A percentile compares a stretch with the other conserved stretches of the same genome.
Evolutionary conservation across 1,140 invertebrate genomes (phyloP).

Genomic region (Chrysomallon squamiferum): DNA sequence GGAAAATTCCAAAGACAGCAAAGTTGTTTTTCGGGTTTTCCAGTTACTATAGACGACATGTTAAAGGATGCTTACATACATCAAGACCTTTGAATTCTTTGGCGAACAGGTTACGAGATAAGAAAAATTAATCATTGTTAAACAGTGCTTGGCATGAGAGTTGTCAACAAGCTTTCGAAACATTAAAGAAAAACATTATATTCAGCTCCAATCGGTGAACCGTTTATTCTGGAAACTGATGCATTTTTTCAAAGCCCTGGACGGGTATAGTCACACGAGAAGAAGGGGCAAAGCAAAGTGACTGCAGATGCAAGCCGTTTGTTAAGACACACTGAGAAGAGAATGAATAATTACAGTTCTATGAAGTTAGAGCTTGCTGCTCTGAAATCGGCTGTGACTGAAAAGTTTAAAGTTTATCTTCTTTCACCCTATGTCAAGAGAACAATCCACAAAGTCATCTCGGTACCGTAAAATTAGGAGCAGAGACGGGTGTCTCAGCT

Average conservation of each 20-base stretch:
- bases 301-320: slow-evolving; percentile 18
- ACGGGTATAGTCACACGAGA: slow-evolving; percentile 37
- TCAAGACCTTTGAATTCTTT: slow-evolving; percentile 49
- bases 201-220: slow-evolving; percentile 17
- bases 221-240: slow-evolving; percentile 37
- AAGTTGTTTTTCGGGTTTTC: slow-evolving; percentile 64
- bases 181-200: slow-evolving; percentile 22
- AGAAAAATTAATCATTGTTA: neutral
- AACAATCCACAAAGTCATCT: no score
- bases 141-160: neutral
- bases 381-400: slow-evolving; percentile 9
- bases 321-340: slow-evolving; percentile 8
- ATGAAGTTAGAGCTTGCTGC: slow-evolving; percentile 11
- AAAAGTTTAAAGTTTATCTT: no score
- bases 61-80: slow-evolving; percentile 44
- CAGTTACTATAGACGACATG: slow-evolving; percentile 58
- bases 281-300: slow-evolving; percentile 23
- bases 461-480: no score
- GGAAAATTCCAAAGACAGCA: slow-evolving; percentile 34
- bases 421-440: no score
- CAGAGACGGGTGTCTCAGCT: no score
- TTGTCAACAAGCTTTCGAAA: slow-evolving; percentile 17
- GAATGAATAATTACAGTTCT: neutral
- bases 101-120: slow-evolving; percentile 3
- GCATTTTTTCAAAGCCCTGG: slow-evolving; percentile 28